A percentile compares a stretch with the other conserved stretches of the same genome.
Evolutionary conservation across 2,113 vertebrate genomes (phyloP).

Genomic region (Saccopteryx bilineata): DNA sequence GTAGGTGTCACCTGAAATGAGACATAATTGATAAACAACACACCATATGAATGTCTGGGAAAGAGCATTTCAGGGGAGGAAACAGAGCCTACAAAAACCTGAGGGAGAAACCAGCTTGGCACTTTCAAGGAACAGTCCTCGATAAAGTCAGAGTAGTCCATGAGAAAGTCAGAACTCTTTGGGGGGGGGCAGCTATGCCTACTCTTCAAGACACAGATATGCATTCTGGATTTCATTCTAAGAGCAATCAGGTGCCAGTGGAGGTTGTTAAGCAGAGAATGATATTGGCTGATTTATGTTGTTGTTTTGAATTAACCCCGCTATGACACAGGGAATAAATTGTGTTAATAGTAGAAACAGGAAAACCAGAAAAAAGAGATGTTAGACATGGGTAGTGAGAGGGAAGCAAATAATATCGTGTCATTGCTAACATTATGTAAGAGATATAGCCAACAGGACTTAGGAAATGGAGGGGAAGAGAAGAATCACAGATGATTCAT

Average conservation of each 20-base stretch:
- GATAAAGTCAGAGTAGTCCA: not conserved
- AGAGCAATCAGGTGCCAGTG: not conserved
- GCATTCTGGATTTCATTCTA: not conserved
- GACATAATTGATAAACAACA: not conserved
- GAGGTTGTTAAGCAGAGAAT: not conserved
- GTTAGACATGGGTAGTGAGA: not conserved
- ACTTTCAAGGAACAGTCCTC: not conserved
- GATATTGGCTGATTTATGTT: not conserved
- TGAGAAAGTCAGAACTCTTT: not conserved
- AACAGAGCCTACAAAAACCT: not conserved
- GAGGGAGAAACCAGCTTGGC: not conserved
- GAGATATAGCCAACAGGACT: not conserved
- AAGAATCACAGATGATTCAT: not conserved
- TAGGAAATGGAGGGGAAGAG: not conserved
- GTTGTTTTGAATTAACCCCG: not conserved
- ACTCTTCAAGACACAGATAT: not conserved
- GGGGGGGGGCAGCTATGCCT: fast-evolving
- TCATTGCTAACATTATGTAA: not conserved
- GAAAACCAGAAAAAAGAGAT: not conserved
- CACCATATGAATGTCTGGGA: not conserved
- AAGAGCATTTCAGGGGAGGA: not conserved
- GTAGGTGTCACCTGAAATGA: not conserved
- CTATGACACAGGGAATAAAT: not conserved
- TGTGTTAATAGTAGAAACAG: not conserved
- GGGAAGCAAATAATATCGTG: not conserved